Conservation (phyloP, 2,888 invertebrate genomes). For the Pegoplata infirma region DNA sequence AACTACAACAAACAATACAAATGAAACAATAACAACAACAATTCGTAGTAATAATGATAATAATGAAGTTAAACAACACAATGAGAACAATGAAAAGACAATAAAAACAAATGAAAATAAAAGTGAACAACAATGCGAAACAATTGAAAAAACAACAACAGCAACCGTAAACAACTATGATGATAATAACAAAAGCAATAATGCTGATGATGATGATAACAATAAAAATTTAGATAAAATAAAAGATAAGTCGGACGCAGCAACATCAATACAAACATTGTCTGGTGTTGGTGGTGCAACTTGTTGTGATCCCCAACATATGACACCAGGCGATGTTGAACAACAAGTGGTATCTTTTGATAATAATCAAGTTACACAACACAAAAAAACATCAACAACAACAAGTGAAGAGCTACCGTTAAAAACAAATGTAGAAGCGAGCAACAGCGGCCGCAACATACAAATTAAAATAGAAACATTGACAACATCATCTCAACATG, state of each 20-base stretch:
- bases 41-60: conserved; percentile 31
- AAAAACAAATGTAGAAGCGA: no score
- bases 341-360: conserved; percentile 21
- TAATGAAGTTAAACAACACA: conserved; percentile 37
- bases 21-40: conserved; percentile 62
- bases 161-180: conserved; percentile 40
- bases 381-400: conserved; percentile 44
- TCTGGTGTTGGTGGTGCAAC: conserved; percentile 5
- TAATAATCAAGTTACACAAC: conserved; percentile 15
- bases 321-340: conserved; percentile 55
- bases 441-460: conserved; percentile 51
- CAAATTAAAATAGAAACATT: conserved; percentile 6
- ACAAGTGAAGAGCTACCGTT: conserved; percentile 15
- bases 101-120: conserved; percentile 40
- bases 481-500: conserved; percentile 5
- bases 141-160: conserved; percentile 41
- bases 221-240: conserved; percentile 50
- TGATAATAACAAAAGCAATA: conserved; percentile 40
- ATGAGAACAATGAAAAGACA: conserved; percentile 32
- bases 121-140: conserved; percentile 50
- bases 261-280: conserved; percentile 31
- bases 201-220: conserved; percentile 13
- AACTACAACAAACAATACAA: conserved; percentile 62
- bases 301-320: conserved; percentile 51
- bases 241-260: conserved; percentile 65